phyloP scores from a whole-genome alignment of 2,113 vertebrate species.

The Enhydra lutris region DNA sequence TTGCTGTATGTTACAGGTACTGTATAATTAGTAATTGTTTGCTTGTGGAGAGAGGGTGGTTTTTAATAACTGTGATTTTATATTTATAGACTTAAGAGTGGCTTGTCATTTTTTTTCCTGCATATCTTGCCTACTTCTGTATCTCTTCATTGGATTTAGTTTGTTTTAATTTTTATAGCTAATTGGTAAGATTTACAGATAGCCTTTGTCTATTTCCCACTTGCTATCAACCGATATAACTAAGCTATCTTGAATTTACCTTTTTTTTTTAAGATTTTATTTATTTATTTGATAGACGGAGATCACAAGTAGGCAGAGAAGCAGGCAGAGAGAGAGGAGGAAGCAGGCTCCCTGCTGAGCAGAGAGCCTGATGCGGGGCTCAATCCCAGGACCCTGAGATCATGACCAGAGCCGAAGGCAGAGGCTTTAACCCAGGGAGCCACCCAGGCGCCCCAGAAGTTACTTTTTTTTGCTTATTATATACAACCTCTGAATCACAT shows the following conservation, averaged over 20 bases:
- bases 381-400: too few species aligned
- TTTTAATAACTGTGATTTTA: not conserved
- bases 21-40: not conserved
- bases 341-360: too few species aligned
- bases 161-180: not conserved
- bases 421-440: too few species aligned
- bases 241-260: not conserved
- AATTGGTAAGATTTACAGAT: not conserved
- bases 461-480: not conserved
- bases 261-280: too few species aligned
- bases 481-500: not conserved
- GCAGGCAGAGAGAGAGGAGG: too few species aligned
- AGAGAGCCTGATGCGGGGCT: too few species aligned
- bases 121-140: not conserved
- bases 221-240: not conserved
- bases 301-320: too few species aligned
- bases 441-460: too few species aligned
- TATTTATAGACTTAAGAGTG: not conserved
- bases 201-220: not conserved
- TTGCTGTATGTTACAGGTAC: constrained; percentile 99
- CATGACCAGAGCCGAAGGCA: too few species aligned
- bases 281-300: too few species aligned
- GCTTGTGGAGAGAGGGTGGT: not conserved
- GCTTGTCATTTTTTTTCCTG: not conserved
- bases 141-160: not conserved